Evolutionary conservation across 2,888 invertebrate genomes (phyloP).

Genomic region (Spodoptera exigua): DNA sequence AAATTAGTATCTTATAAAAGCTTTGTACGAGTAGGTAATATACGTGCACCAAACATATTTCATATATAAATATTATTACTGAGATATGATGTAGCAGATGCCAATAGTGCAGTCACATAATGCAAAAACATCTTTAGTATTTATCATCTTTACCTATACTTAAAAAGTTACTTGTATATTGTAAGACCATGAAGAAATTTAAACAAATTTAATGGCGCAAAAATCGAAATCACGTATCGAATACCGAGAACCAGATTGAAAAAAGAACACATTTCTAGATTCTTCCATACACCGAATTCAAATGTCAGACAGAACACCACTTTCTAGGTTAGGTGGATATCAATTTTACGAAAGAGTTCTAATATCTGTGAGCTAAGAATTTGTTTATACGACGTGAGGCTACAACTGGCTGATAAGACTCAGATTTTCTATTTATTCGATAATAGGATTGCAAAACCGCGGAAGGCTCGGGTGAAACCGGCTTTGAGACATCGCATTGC

Average conservation of each 20-base stretch:
- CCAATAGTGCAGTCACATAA: too few relatives aligned
- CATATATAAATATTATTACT: too few relatives aligned
- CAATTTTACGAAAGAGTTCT: too few relatives aligned
- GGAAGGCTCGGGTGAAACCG: conserved; percentile 72
- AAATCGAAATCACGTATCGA: not conserved
- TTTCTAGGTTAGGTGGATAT: conserved; percentile 39
- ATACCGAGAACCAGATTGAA: not conserved
- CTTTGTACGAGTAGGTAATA: too few relatives aligned
- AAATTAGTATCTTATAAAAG: too few relatives aligned
- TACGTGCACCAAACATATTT: too few relatives aligned
- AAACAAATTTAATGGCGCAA: too few relatives aligned
- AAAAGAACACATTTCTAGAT: conserved; percentile 3
- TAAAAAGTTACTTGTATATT: too few relatives aligned
- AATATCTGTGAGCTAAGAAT: not conserved
- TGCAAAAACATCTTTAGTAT: too few relatives aligned
- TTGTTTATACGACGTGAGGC: conserved; percentile 32
- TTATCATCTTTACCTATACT: too few relatives aligned
- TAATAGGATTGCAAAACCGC: conserved; percentile 71
- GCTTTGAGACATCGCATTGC: conserved; percentile 56
- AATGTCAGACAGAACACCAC: conserved; percentile 9
- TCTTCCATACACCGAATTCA: conserved; percentile 1
- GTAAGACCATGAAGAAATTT: too few relatives aligned
- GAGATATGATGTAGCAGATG: too few relatives aligned
- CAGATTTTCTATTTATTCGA: conserved; percentile 63
- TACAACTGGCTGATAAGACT: conserved; percentile 54